Evolutionary conservation across 2,113 vertebrate genomes (phyloP).

Genomic region (Lagopus muta): DNA sequence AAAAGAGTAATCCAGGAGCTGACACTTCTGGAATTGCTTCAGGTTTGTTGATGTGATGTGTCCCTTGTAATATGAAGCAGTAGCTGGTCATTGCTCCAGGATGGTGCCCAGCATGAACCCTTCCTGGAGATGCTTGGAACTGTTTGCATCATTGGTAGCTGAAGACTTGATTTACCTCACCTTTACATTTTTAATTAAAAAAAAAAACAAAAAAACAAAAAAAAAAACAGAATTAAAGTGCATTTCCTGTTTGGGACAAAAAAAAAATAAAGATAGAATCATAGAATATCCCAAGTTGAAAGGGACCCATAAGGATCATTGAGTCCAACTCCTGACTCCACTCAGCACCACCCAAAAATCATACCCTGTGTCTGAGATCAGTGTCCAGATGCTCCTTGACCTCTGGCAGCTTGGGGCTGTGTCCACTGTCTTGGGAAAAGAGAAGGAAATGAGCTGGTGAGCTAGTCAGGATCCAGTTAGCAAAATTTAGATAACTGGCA

Average conservation of each 20-base stretch:
- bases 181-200: background rate
- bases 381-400: too few species aligned
- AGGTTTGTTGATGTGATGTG: rapidly evolving
- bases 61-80: background rate
- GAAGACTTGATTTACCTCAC: background rate
- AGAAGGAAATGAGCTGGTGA: background rate
- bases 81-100: background rate
- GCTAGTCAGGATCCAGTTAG: background rate
- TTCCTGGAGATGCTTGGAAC: background rate
- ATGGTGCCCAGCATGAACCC: background rate
- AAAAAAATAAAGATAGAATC: too few species aligned
- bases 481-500: background rate
- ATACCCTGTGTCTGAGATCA: too few species aligned
- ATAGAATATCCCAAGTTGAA: too few species aligned
- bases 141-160: background rate
- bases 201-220: background rate
- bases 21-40: background rate
- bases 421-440: background rate
- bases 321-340: too few species aligned
- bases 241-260: background rate
- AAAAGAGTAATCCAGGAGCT: background rate
- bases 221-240: background rate
- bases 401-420: too few species aligned
- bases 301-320: too few species aligned
- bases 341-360: too few species aligned